Percentiles rank a stretch among this genome's conserved stretches.
phyloP scores from a whole-genome alignment of 2,888 invertebrate species.

The Liopterus haemorrhoidalis region DNA sequence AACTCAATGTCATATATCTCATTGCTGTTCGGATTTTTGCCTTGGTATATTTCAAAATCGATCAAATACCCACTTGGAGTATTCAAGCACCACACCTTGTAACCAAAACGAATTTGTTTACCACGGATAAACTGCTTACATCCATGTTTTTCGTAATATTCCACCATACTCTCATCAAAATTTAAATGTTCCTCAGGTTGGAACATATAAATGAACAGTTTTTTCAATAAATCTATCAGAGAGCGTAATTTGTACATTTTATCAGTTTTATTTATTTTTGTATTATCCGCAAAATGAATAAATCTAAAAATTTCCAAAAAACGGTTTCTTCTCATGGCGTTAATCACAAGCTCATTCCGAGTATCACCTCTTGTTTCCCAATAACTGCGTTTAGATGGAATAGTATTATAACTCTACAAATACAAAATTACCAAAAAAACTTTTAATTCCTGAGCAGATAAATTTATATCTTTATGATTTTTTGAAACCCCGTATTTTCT shows the following conservation, averaged over 20 bases:
- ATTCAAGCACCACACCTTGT: conserved; percentile 32
- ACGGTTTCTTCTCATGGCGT: conserved; percentile 30
- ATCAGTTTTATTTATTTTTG: conserved; percentile 27
- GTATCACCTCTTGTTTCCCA: conserved; percentile 30
- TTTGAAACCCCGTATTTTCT: conserved; percentile 9
- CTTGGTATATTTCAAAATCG: conserved; percentile 35
- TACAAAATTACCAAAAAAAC: conserved; percentile 22
- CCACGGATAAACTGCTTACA: conserved; percentile 33
- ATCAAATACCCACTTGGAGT: conserved; percentile 29
- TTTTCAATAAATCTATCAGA: conserved; percentile 28
- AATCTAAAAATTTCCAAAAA: conserved; percentile 31
- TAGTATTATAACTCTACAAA: conserved; percentile 29
- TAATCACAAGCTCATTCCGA: conserved; percentile 22
- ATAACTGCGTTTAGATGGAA: conserved; percentile 26
- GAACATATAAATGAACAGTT: conserved; percentile 24
- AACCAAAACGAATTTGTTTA: conserved; percentile 33
- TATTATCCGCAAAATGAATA: conserved; percentile 33
- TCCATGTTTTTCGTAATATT: conserved; percentile 31
- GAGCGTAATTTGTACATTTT: conserved; percentile 34
- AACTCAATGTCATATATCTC: conserved; percentile 26
- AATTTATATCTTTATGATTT: conserved; percentile 16
- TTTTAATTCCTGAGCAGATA: conserved; percentile 10
- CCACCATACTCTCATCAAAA: conserved; percentile 31
- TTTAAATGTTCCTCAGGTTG: conserved; percentile 13
- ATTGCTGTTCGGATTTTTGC: conserved; percentile 31